Conservation (phyloP, 2,888 invertebrate genomes). For the Lasioglossum leucozonium region DNA sequence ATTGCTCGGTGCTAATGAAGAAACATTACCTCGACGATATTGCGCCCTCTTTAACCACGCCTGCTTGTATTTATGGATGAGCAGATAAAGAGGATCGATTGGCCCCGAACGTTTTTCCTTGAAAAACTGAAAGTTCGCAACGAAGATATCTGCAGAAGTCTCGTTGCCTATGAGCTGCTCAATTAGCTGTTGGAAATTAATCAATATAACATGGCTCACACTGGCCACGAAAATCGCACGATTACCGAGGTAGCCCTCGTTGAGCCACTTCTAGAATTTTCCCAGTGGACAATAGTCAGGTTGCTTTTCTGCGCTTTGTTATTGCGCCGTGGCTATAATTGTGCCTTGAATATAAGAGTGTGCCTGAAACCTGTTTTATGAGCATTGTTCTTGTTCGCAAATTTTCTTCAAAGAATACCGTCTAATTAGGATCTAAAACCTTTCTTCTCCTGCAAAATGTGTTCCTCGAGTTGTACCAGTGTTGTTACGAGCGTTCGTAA, state of each 20-base stretch:
- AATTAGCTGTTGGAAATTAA: not conserved
- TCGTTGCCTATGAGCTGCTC: not conserved
- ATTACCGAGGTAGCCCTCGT: not conserved
- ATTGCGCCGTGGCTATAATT: not conserved
- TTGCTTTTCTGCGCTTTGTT: not conserved
- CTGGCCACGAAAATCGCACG: not conserved
- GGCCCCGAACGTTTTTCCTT: conserved; percentile 33
- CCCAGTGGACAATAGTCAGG: not conserved
- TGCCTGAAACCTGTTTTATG: not conserved
- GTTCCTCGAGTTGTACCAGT: not conserved
- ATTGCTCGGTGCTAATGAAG: conserved; percentile 82
- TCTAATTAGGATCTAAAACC: not conserved
- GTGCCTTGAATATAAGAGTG: not conserved
- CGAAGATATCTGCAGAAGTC: not conserved
- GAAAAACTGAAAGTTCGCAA: conserved; percentile 17
- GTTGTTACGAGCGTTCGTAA: not conserved
- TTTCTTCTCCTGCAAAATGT: not conserved
- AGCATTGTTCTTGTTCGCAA: not conserved
- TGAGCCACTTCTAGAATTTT: not conserved
- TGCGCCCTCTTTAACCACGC: conserved; percentile 75
- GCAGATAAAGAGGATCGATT: conserved; percentile 69
- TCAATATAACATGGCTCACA: not conserved
- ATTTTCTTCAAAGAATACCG: not conserved
- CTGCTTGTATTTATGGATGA: conserved; percentile 75
- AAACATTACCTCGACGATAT: conserved; percentile 82